Percentiles rank a stretch among this genome's conserved stretches.
Evolutionary conservation across 2,888 invertebrate genomes (phyloP).

Genomic region (Globia sparganii): DNA sequence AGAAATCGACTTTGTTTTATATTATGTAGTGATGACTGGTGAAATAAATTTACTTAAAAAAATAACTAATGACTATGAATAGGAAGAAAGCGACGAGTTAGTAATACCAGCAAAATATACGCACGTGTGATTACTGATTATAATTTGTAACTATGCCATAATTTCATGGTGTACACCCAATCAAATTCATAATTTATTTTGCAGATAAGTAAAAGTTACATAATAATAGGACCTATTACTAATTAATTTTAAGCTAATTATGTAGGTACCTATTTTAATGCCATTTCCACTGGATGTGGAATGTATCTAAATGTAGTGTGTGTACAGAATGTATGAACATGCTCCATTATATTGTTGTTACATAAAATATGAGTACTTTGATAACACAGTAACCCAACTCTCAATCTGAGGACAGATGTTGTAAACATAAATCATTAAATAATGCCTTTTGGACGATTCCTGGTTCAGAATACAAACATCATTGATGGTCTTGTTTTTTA

Average conservation of each 20-base stretch:
- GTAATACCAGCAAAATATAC: neutral
- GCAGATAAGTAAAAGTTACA: neutral
- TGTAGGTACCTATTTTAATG: neutral
- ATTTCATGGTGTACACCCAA: slow-evolving; percentile 14
- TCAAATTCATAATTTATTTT: slow-evolving; percentile 10
- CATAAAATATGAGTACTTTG: slow-evolving; percentile 24
- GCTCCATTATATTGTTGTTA: slow-evolving; percentile 28
- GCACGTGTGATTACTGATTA: neutral
- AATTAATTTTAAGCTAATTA: neutral
- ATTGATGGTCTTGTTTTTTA: slow-evolving; percentile 22
- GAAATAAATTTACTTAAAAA: neutral
- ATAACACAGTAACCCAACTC: slow-evolving; percentile 51
- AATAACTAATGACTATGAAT: neutral
- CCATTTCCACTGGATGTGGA: neutral
- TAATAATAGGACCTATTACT: neutral
- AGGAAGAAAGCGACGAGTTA: neutral
- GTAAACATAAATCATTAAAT: slow-evolving; percentile 35
- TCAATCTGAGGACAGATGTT: slow-evolving; percentile 38
- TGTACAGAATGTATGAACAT: slow-evolving; percentile 7
- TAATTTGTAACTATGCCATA: slow-evolving; percentile 11
- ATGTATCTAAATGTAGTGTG: neutral
- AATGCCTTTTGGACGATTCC: slow-evolving; percentile 17
- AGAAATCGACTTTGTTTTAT: too few species aligned
- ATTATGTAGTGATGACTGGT: too few species aligned
- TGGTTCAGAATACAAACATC: slow-evolving; percentile 30